Conservation (phyloP, 2,113 vertebrate genomes). For the Microtus oregoni region DNA sequence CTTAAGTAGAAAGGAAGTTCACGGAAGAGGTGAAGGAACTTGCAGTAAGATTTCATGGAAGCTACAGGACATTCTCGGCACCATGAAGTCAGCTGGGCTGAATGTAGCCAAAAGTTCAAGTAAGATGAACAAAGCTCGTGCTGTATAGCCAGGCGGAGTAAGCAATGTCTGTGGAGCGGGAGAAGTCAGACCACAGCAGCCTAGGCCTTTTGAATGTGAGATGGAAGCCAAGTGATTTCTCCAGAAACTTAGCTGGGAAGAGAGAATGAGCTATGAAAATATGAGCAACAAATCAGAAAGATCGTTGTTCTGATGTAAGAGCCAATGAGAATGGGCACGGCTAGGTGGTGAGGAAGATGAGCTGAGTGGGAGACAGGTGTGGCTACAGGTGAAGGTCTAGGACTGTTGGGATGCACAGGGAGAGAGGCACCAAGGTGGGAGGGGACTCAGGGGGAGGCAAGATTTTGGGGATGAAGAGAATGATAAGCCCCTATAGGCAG, state of each 20-base stretch:
- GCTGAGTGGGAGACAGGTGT: neutral
- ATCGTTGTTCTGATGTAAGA: neutral
- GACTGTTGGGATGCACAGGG: neutral
- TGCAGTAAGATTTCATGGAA: neutral
- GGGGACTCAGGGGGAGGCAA: too few species aligned
- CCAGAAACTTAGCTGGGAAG: neutral
- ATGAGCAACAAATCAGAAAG: neutral
- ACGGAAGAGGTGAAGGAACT: neutral
- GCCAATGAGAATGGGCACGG: rapidly evolving
- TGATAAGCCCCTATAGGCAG: neutral
- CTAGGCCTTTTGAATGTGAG: neutral
- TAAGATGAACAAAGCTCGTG: neutral
- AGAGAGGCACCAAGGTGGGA: neutral
- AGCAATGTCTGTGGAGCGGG: neutral
- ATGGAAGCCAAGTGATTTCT: neutral
- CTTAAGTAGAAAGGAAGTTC: neutral
- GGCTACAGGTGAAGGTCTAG: neutral
- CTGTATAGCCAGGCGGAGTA: neutral
- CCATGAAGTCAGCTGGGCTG: neutral
- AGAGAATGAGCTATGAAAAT: neutral
- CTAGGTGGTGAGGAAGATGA: neutral
- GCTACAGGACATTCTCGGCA: neutral
- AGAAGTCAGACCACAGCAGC: neutral
- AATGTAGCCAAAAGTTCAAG: neutral
- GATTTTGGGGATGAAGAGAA: neutral